Conservation (phyloP, 1,140 invertebrate species). For the Stegodyphus dumicola region DNA sequence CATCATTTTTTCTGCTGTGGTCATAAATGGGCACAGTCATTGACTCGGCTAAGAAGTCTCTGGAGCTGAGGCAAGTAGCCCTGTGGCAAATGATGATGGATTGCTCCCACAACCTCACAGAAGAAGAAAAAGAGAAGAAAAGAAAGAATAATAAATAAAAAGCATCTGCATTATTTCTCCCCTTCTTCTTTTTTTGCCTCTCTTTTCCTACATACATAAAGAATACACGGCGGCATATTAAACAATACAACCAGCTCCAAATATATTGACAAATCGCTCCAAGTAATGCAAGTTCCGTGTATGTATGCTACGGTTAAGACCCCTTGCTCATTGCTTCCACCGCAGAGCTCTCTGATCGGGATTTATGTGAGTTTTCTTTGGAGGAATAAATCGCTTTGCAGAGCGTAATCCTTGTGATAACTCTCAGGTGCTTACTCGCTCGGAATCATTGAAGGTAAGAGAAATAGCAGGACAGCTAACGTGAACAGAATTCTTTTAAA, state of each 20-base stretch:
- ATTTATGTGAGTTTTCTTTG: constrained; percentile 51
- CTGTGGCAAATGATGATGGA: too few species aligned
- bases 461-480: background rate
- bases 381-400: constrained; percentile 31
- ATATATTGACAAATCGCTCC: constrained; percentile 52
- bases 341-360: constrained; percentile 2
- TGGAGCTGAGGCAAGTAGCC: too few species aligned
- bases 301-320: constrained; percentile 14
- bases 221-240: constrained; percentile 39
- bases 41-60: too few species aligned
- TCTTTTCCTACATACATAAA: constrained; percentile 10
- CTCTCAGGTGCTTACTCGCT: constrained; percentile 1
- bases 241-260: constrained; percentile 50
- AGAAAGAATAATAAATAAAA: too few species aligned
- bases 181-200: too few species aligned
- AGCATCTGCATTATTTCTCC: too few species aligned
- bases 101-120: too few species aligned
- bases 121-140: too few species aligned
- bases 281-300: constrained; percentile 49
- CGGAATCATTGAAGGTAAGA: background rate
- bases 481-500: background rate
- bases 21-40: too few species aligned
- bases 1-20: too few species aligned
- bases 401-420: constrained; percentile 38
- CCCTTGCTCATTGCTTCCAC: too few species aligned